These are phyloP conservation scores for Eclectus roratus DNA, from an alignment of 2,113 vertebrate genomes.

Conservation along the genomic window DNA sequence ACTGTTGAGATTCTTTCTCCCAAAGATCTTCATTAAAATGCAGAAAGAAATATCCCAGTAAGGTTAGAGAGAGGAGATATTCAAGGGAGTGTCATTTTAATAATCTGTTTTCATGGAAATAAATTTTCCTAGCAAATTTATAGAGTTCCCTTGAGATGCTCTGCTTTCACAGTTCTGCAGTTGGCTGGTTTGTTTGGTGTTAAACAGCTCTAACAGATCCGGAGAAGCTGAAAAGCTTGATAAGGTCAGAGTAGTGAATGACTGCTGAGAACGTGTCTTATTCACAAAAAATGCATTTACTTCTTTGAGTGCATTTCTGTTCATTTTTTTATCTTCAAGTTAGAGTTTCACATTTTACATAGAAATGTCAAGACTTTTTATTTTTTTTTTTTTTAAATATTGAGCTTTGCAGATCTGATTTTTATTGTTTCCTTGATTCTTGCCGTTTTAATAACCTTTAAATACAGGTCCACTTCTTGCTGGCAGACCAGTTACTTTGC, in stretches of 20 bases:
- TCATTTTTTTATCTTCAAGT: background rate
- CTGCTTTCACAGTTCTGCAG: background rate
- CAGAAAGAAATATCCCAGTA: background rate
- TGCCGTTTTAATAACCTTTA: conserved; percentile 48
- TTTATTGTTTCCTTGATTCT: background rate
- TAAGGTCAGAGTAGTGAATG: background rate
- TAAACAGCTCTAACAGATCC: background rate
- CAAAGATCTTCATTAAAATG: background rate
- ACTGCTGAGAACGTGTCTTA: background rate
- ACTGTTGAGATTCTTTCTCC: background rate
- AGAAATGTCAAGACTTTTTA: background rate
- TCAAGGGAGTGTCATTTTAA: background rate
- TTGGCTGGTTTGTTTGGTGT: background rate
- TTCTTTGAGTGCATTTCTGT: background rate
- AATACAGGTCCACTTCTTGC: background rate
- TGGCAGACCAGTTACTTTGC: background rate
- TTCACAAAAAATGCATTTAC: background rate
- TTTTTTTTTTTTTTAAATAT: background rate
- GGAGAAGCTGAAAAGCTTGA: background rate
- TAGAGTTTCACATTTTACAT: background rate
- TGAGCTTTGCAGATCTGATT: background rate
- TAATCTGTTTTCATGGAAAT: background rate
- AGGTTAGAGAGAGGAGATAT: background rate
- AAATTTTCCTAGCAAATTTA: background rate
- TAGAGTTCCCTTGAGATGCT: background rate